Base-by-base conservation (phyloP, 2,797 vertebrate genomes). In the Melanotaenia pygmaea region DNA sequence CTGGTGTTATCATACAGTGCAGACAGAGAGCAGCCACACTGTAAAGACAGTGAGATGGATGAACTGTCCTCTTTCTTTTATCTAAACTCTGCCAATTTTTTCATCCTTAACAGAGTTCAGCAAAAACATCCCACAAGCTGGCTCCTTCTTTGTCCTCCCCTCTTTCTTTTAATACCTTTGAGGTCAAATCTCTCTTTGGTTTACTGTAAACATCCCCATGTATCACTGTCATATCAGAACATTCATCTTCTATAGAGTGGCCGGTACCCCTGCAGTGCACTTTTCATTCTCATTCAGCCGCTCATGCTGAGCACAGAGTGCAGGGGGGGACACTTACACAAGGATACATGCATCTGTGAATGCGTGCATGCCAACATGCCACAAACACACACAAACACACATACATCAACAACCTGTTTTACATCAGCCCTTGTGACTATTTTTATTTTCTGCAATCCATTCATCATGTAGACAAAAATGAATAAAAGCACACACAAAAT, bases 151-250 rank as follows among this genome's bases (percentile, higher is more conserved):
- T 75, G 37, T 63, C 72, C 50, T 67, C 66, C 47, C 60, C 16
- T 65, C 54, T 77, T 69, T 70, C 64, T 68, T 60, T 82, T 56
- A 70, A 67, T 80, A 58, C 74, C 70, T 64, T 64, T 57, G 67
- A 80, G 82, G 69, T 86, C 32, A 40, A 64, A 56, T 70, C 76
- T 43, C 59, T 59, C 72, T 64, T 53, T 59, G 54, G 68, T 92
- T 90, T 91, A 91, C 89, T 87, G 89, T 91, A 93, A 93, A 95
- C 92, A 91, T 92, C 91, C 90, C 88, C 89, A 94, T 95, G 92
- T 91, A 94, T 93, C 92, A 94, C 91, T 94, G 94, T 94, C 93
- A 94, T 94, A 91, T 92, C 87, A 86, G 81, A 70, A 80, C 92
- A 94, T 94, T 93, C 89, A 93, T 90, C 88, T 89, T 74, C 79